These are phyloP conservation scores for Pleuronectes platessa DNA, from an alignment of 2,113 vertebrate species.

Conservation along the genomic window DNA sequence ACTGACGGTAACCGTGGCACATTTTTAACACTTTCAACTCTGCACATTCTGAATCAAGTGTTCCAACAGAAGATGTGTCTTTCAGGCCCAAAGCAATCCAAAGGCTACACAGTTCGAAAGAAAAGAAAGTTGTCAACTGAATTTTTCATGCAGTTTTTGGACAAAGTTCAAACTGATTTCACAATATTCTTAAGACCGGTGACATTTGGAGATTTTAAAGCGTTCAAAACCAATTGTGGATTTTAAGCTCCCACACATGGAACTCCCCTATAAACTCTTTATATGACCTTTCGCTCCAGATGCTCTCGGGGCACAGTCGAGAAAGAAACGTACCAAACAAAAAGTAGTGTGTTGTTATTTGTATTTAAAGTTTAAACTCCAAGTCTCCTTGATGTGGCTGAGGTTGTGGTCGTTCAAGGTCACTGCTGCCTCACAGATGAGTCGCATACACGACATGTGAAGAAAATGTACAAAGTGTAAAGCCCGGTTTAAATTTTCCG, in stretches of 20 bases:
- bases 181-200: slow-evolving; percentile 26
- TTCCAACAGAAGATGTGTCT: background rate
- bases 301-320: slow-evolving; percentile 32
- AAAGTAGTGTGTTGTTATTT: slow-evolving; percentile 1
- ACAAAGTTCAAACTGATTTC: slow-evolving; percentile 35
- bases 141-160: slow-evolving; percentile 8
- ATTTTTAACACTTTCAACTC: background rate
- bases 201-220: slow-evolving; percentile 31
- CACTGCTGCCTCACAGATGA: slow-evolving; percentile 55
- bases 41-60: background rate
- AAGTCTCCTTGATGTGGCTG: background rate
- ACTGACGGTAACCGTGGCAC: background rate
- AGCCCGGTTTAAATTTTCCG: background rate
- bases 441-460: slow-evolving; percentile 7
- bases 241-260: slow-evolving; percentile 33
- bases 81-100: background rate
- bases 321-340: slow-evolving; percentile 18
- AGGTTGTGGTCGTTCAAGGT: slow-evolving; percentile 55
- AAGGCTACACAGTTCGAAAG: background rate
- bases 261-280: slow-evolving; percentile 56
- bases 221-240: slow-evolving; percentile 22
- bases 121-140: slow-evolving; percentile 28
- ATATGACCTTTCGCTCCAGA: slow-evolving; percentile 47
- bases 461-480: background rate
- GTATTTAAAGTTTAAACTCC: background rate